phyloP scores from a whole-genome alignment of 2,888 invertebrate genomes.

The Hymenopus coronatus region DNA sequence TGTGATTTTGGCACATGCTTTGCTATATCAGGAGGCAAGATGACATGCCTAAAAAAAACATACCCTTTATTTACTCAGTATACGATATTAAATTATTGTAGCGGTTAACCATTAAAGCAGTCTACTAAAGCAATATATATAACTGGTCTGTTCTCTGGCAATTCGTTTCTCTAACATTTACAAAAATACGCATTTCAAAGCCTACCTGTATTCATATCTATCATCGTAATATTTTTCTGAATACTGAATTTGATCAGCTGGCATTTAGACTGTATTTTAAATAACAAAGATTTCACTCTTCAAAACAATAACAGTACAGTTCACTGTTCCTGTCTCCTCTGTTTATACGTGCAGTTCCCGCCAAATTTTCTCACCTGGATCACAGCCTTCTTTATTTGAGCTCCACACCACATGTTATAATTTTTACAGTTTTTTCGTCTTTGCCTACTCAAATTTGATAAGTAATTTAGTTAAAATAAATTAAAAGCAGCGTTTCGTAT shows the following conservation, averaged over 20 bases:
- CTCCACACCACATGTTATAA: no score
- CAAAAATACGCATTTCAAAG: background rate
- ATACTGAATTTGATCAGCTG: constrained; percentile 83
- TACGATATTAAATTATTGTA: background rate
- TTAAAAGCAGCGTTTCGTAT: no score
- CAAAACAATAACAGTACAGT: background rate
- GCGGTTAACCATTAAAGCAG: background rate
- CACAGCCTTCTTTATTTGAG: no score
- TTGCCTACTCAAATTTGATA: no score
- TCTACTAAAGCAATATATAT: background rate
- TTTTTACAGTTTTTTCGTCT: no score
- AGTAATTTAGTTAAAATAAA: no score
- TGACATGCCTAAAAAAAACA: constrained; percentile 71
- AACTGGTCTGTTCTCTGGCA: background rate
- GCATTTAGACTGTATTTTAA: constrained; percentile 50
- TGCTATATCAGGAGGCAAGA: constrained; percentile 80
- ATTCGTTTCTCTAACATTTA: background rate
- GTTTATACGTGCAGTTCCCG: background rate
- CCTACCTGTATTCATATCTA: constrained; percentile 82
- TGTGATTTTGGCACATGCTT: constrained; percentile 84
- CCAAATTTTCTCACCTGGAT: background rate
- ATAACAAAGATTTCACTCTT: background rate
- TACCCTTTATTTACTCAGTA: background rate
- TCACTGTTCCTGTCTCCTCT: background rate
- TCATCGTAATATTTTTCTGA: constrained; percentile 89